Evolutionary conservation across 2,113 vertebrate genomes (phyloP), one percentile per base, ranked within the genome.

Genomic region (Lepus americanus): DNA sequence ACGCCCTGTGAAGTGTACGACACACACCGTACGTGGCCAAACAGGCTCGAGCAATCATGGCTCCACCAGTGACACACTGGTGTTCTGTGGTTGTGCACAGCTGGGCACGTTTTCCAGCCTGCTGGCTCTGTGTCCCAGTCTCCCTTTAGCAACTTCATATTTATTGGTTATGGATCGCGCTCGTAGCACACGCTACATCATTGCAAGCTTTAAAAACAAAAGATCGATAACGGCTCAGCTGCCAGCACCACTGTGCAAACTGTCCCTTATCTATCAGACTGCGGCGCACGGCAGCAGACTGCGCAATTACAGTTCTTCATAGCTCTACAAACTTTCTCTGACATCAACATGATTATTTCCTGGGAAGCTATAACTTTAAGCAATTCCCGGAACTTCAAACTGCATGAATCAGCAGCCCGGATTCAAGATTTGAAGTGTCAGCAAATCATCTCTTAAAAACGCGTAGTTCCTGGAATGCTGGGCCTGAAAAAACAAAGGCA

Each of bases 271-370:
- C 96, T 94, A 79, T 77, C 73, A 91, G 85, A 66, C 73, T 76
- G 72, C 49, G 53, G 82, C 61, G 73, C 59, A 73, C 53, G 55
- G 64, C 90, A 69, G 55, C 12, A 67, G 92, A 91, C 73, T 83
- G 33, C 92, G 44, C 89, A 97, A 95, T 81, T 93, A 90, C 53
- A 89, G 74, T 97, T 97, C 94, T 92, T 97, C 94, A 83, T 12
- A 80, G 95, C 88, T 69, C 90, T 96, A 94, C 80, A 78, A 94
- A 90, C 94, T 94, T 96, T 79, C 22, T 53, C 69, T 78, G 95
- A 94, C 33, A 95, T 94, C 92, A 90, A 90, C 80, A 84, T 53
- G 64, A 96, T 95, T 87, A 95, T 93, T 90, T 96, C 92, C 92
- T 67, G 22, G 78, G 91, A 82, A 94, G 89, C 89, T 96, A 33